phyloP scores from a whole-genome alignment of 2,113 vertebrate species.

The Hassar affinis region DNA sequence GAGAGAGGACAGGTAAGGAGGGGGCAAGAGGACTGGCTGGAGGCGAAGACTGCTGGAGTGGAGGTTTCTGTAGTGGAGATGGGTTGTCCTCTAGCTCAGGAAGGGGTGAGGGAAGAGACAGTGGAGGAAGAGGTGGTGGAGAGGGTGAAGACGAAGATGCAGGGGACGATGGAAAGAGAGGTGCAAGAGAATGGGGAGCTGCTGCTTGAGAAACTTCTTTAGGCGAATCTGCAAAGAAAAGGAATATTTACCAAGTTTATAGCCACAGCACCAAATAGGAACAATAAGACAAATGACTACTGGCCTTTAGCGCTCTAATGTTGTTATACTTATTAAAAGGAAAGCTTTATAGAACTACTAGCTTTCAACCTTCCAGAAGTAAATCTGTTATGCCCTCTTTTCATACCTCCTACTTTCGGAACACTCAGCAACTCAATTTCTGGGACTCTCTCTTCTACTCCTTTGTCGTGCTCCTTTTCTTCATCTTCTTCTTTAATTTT shows the following conservation, averaged over 20 bases:
- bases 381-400: not conserved
- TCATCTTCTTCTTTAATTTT: conserved; percentile 7
- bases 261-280: not conserved
- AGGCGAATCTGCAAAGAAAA: conserved; percentile 57
- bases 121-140: conserved; percentile 54
- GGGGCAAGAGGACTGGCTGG: conserved; percentile 32
- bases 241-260: not conserved
- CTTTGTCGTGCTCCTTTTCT: conserved; percentile 27
- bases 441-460: conserved; percentile 53
- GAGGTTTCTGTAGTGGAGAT: conserved; percentile 37
- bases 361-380: not conserved
- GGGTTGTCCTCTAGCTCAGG: conserved; percentile 65
- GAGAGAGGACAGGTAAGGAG: conserved; percentile 42
- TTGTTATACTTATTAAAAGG: not conserved
- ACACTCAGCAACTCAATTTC: conserved; percentile 65
- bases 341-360: not conserved
- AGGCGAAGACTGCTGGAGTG: conserved; percentile 52
- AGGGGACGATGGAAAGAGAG: conserved; percentile 65
- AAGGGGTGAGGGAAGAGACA: conserved; percentile 53
- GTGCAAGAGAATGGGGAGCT: conserved; percentile 62
- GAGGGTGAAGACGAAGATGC: conserved; percentile 57
- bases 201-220: conserved; percentile 61
- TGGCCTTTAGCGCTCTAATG: not conserved
- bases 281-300: not conserved
- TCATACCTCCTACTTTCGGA: conserved; percentile 65